Evolutionary conservation across 1,140 invertebrate species (phyloP).

Genomic region (Eupristina koningsbergeri): DNA sequence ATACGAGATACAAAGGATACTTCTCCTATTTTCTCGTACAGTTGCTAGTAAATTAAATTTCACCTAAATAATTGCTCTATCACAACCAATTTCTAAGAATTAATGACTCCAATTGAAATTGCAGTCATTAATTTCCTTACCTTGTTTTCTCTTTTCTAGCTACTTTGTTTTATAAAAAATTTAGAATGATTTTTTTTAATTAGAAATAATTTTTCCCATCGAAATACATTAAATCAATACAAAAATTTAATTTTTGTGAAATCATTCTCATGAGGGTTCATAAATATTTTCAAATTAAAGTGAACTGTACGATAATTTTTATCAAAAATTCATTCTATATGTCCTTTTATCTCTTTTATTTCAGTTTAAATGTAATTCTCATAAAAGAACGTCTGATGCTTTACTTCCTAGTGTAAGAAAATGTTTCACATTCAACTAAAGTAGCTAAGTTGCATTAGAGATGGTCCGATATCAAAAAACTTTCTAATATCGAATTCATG

Average conservation of each 20-base stretch:
- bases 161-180: no score
- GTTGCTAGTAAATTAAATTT: not conserved
- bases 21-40: not conserved
- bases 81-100: not conserved
- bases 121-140: no score
- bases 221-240: no score
- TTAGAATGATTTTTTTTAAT: no score
- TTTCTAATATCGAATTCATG: constrained; percentile 28
- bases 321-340: not conserved
- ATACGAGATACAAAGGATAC: not conserved
- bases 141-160: no score
- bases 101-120: not conserved
- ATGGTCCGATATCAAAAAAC: constrained; percentile 11
- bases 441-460: constrained; percentile 14
- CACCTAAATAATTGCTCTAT: not conserved
- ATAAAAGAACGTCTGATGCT: not conserved
- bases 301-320: not conserved
- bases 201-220: no score
- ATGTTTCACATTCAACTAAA: not conserved
- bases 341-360: not conserved
- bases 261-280: not conserved
- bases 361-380: not conserved
- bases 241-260: not conserved
- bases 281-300: not conserved
- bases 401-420: not conserved